Evolutionary conservation across 2,888 invertebrate species (phyloP), one percentile per base, ranked within the genome.

Genomic region (Malthinus flaveolus): DNA sequence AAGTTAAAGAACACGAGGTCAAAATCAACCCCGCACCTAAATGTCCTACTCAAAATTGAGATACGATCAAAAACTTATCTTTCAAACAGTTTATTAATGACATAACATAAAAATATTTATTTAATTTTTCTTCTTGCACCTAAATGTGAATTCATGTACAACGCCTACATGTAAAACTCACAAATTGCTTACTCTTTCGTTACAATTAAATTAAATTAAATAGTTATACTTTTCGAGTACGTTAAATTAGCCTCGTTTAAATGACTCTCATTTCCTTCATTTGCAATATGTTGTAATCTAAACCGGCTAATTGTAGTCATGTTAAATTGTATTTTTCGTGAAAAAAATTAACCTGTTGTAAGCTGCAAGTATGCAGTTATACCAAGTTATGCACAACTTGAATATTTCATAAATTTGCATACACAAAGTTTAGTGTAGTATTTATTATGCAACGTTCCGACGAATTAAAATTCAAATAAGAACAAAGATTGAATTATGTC

Each of bases 201-300:
- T 39, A 39, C 39, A 39, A 39, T 39, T 39, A 39, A 39, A 39
- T 39, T 39, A 15, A 49, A 49, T 37, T 49, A 39, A 13, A 13
- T 11, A 39, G 47, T 39, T 48, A 35, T 54, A 48, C 42, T 48
- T 55, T 50, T 39, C 39, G 50, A 56, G 47, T 49, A 46, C 50
- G 51, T 36, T 45, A 56, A 56, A 51, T 56, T 56, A 50, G 51
- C 56, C 56, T 56, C 56, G 47, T 56, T 56, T 51, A 56, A 51
- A 56, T 51, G 50, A 39, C 47, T 51, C 34, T 56, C 50, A 56
- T 56, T 50, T 56, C 56, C 49, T 56, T 46, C 49, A 47, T 37
- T 54, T 48, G 31, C 32, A 48, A 47, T 47, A 33, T 47, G 13
- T 33, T 47, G 13, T 47, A 32, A 31, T 47, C 47, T 32, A 39